Evolutionary conservation across 2,888 invertebrate genomes (phyloP).

Genomic region (Plemyria rubiginata): DNA sequence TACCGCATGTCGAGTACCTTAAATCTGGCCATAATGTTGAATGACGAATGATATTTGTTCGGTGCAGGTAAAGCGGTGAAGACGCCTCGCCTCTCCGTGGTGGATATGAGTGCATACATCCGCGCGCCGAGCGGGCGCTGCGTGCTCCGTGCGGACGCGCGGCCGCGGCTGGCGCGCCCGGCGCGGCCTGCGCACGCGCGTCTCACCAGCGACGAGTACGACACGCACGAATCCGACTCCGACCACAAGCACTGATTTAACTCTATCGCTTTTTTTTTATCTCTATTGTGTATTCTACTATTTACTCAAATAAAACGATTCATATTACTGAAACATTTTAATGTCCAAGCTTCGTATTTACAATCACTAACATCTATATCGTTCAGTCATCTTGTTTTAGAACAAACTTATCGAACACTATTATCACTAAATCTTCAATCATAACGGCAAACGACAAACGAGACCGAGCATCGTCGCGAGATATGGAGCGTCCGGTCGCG

Average conservation of each 20-base stretch:
- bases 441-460: slow-evolving; percentile 80
- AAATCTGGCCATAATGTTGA: not conserved
- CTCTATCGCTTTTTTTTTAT: slow-evolving; percentile 4
- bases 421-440: slow-evolving; percentile 80
- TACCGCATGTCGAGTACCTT: not conserved
- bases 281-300: slow-evolving; percentile 36
- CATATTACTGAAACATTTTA: slow-evolving; percentile 78
- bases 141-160: slow-evolving; percentile 12
- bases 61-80: slow-evolving; percentile 67
- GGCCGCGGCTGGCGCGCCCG: slow-evolving; percentile 53
- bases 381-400: slow-evolving; percentile 81
- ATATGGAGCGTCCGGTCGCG: slow-evolving; percentile 24
- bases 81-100: slow-evolving; percentile 71
- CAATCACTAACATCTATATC: slow-evolving; percentile 80
- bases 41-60: not conserved
- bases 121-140: slow-evolving; percentile 52
- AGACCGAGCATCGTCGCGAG: slow-evolving; percentile 48
- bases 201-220: slow-evolving; percentile 76
- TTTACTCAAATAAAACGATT: slow-evolving; percentile 61
- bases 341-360: slow-evolving; percentile 83
- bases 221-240: slow-evolving; percentile 74
- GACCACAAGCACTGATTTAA: slow-evolving; percentile 37
- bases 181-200: slow-evolving; percentile 54
- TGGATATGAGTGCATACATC: slow-evolving; percentile 73
- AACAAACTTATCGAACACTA: slow-evolving; percentile 82